Evolutionary conservation across 2,888 invertebrate species (phyloP).

Genomic region (Chirona hameri): DNA sequence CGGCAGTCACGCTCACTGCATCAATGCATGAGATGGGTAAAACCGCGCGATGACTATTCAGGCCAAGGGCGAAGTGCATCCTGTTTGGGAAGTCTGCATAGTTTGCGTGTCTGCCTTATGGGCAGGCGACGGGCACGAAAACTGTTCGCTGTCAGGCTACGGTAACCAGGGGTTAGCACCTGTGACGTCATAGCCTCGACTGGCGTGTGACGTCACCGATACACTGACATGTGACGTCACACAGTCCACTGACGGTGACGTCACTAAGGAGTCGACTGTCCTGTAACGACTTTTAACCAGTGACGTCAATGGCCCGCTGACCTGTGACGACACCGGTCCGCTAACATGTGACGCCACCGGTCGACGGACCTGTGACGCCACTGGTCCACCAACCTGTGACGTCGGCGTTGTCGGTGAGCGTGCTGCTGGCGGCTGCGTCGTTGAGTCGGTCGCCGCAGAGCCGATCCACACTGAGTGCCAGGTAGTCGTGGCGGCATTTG

Average conservation of each 20-base stretch:
- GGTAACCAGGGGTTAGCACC: not conserved
- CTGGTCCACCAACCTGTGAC: slow-evolving; percentile 56
- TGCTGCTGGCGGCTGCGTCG: slow-evolving; percentile 60
- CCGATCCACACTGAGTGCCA: slow-evolving; percentile 63
- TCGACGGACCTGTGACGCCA: not conserved
- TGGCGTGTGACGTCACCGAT: no score
- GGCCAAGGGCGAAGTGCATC: no score
- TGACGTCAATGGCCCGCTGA: not conserved
- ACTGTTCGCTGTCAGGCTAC: not conserved
- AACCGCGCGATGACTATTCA: no score
- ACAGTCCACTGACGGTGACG: no score
- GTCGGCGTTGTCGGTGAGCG: slow-evolving; percentile 64
- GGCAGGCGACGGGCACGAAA: not conserved
- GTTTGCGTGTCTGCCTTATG: no score
- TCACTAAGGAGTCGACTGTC: not conserved
- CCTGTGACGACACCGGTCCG: not conserved
- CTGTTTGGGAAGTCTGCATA: no score
- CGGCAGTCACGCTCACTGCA: no score
- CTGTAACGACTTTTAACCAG: not conserved
- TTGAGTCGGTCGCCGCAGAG: slow-evolving; percentile 71
- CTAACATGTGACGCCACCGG: not conserved
- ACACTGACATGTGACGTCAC: not conserved
- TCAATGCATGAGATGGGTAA: no score
- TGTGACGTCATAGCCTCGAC: not conserved
- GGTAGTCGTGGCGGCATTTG: slow-evolving; percentile 71